phyloP scores from a whole-genome alignment of 2,888 invertebrate genomes.

The Eumerus sabulonum region DNA sequence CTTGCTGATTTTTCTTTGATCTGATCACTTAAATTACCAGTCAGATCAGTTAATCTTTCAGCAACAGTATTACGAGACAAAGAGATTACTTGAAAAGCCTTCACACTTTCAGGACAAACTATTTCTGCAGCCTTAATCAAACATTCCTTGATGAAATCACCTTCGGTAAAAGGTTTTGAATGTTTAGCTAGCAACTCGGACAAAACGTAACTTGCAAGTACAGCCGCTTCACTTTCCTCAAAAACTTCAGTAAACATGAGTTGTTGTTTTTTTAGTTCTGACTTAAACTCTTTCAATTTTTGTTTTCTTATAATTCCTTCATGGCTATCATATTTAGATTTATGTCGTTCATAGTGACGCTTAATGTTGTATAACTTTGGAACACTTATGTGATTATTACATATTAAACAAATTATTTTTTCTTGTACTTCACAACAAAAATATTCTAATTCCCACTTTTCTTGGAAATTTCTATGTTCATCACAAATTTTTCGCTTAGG shows the following conservation, averaged over 20 bases:
- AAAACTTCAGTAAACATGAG: conserved; percentile 59
- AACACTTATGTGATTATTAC: conserved; percentile 46
- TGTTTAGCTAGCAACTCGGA: conserved; percentile 67
- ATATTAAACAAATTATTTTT: conserved; percentile 50
- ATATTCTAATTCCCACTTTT: conserved; percentile 43
- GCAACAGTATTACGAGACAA: no score
- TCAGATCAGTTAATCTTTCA: conserved; percentile 38
- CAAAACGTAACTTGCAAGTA: conserved; percentile 65
- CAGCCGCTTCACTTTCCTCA: conserved; percentile 63
- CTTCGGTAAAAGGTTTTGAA: no score
- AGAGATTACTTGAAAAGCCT: conserved; percentile 65
- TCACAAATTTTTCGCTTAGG: conserved; percentile 21
- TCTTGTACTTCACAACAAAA: conserved; percentile 47
- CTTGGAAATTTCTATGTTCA: conserved; percentile 48
- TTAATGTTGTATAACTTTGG: conserved; percentile 66
- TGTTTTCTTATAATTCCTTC: conserved; percentile 68
- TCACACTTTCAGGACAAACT: conserved; percentile 66
- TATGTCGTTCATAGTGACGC: conserved; percentile 62
- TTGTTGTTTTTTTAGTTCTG: conserved; percentile 66
- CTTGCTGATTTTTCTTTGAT: conserved; percentile 64
- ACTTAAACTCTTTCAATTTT: conserved; percentile 66
- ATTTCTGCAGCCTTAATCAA: conserved; percentile 67
- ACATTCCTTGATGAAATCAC: no score
- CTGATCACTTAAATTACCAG: conserved; percentile 42
- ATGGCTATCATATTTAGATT: conserved; percentile 69